Evolutionary conservation across 2,113 vertebrate species (phyloP).

Genomic region (Psettodes erumei): DNA sequence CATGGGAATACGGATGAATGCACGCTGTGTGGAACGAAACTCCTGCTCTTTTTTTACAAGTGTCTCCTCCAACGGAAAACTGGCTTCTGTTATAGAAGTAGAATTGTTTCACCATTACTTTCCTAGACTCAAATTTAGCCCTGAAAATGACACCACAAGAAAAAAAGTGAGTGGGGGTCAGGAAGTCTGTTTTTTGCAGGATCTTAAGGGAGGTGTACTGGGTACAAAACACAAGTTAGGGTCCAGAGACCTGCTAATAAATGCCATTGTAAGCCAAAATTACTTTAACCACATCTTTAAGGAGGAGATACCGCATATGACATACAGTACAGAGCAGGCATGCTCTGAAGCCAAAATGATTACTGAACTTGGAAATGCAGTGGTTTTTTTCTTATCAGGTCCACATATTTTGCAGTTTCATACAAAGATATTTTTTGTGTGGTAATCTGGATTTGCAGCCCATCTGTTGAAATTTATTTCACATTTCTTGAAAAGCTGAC

Average conservation of each 20-base stretch:
- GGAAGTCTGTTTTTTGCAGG: constrained; percentile 52
- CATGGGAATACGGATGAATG: constrained; percentile 53
- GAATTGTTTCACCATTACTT: constrained; percentile 66
- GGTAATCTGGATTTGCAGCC: constrained; percentile 20
- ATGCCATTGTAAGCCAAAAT: constrained; percentile 35
- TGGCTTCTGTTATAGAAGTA: constrained; percentile 53
- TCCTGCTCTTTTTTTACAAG: constrained; percentile 42
- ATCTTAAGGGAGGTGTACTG: constrained; percentile 48
- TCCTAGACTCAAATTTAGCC: constrained; percentile 63
- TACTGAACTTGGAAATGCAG: background rate
- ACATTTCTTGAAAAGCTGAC: constrained; percentile 32
- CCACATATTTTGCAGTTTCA: constrained; percentile 10
- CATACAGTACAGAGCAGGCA: background rate
- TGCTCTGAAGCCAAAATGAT: background rate
- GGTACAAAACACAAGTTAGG: constrained; percentile 49
- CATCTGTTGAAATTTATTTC: constrained; percentile 6
- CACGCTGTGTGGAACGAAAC: constrained; percentile 47
- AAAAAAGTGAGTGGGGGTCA: constrained; percentile 32
- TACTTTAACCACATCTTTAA: constrained; percentile 24
- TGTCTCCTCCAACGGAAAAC: constrained; percentile 52
- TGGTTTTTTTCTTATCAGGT: background rate
- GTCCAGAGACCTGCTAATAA: constrained; percentile 56
- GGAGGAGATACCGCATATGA: constrained; percentile 13
- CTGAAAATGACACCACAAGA: constrained; percentile 54
- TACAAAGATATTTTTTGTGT: constrained; percentile 7